Evolutionary conservation across 2,888 invertebrate genomes (phyloP), one percentile per base, ranked within the genome.

Genomic region (Sinelater perroti): DNA sequence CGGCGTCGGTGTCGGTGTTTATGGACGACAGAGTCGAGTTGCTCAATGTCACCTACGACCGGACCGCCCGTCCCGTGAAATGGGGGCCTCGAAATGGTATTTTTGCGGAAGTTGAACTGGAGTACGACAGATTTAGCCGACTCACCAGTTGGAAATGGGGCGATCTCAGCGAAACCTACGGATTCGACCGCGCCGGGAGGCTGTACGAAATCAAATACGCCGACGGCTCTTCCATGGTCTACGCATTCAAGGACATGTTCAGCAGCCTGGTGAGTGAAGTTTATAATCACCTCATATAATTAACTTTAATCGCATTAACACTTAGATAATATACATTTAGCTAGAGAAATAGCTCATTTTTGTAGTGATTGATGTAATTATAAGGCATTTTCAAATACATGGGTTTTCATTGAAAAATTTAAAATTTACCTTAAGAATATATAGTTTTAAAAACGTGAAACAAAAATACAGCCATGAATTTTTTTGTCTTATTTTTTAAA

Each of bases 81-180:
- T 93, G 92, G 88, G 88, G 90, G 40, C 93, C 93, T 0, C 86
- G 89, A 57, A 91, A 90, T 66, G 93, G 91, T 5, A 89, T 93
- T 62, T 93, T 93, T 72, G 89, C 92, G 0, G 91, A 92, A 68
- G 93, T 97, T 1, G 94, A 95, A 71, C 81, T 96, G 14, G 94
- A 95, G 68, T 96, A 96, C 72, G 95, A 96, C 72, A 83, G 95
- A 62, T 94, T 93, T 72, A 95, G 95, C 60, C 84, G 95, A 67
- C 78, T 96, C 38, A 90, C 90, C 2, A 89, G 89, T 67, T 96
- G 96, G 95, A 90, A 89, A 69, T 95, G 96, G 91, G 96, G 95
- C 16, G 91, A 93, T 61, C 82, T 96, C 3, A 90, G 89, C 70
- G 95, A 96, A 80, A 90, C 88, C 0, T 95, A 95, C 68, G 90